Conservation (phyloP, 1,140 invertebrate species). For the Meloidogyne hapla region DNA sequence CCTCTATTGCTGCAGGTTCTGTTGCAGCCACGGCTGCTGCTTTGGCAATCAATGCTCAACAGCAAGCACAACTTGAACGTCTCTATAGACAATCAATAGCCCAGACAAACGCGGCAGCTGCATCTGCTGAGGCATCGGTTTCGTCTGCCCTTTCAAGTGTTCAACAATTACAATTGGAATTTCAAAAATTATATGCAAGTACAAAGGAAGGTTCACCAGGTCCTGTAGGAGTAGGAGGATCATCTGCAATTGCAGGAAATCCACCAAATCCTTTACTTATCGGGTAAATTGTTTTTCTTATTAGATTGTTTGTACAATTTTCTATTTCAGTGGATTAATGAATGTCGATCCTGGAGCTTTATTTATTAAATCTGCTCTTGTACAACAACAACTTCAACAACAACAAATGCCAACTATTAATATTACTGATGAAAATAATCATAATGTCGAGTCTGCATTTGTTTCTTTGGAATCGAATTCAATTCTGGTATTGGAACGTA, state of each 20-base stretch:
- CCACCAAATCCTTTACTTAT: background rate
- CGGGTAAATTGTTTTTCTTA: slow-evolving; percentile 9
- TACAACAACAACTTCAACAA: background rate
- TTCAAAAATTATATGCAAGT: slow-evolving; percentile 55
- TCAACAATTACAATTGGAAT: slow-evolving; percentile 59
- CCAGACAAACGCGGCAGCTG: background rate
- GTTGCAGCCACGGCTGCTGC: slow-evolving; percentile 6
- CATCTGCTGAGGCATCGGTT: slow-evolving; percentile 33
- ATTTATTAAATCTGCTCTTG: background rate
- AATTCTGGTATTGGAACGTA: background rate
- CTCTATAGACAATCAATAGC: slow-evolving; percentile 50
- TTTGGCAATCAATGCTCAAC: slow-evolving; percentile 47
- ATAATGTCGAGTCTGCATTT: slow-evolving; percentile 37
- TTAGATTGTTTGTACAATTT: background rate
- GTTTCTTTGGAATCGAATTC: slow-evolving; percentile 46
- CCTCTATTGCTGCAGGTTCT: slow-evolving; percentile 39
- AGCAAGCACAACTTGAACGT: slow-evolving; percentile 51
- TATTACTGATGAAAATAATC: slow-evolving; percentile 63
- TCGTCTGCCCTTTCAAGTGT: slow-evolving; percentile 31
- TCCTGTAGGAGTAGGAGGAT: background rate
- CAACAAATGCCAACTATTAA: slow-evolving; percentile 49
- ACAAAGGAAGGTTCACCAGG: slow-evolving; percentile 31
- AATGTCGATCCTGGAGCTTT: slow-evolving; percentile 10
- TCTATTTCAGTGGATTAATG: background rate
- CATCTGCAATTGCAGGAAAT: slow-evolving; percentile 7